Conservation (phyloP, 2,797 vertebrate genomes). For the Scyliorhinus canicula region DNA sequence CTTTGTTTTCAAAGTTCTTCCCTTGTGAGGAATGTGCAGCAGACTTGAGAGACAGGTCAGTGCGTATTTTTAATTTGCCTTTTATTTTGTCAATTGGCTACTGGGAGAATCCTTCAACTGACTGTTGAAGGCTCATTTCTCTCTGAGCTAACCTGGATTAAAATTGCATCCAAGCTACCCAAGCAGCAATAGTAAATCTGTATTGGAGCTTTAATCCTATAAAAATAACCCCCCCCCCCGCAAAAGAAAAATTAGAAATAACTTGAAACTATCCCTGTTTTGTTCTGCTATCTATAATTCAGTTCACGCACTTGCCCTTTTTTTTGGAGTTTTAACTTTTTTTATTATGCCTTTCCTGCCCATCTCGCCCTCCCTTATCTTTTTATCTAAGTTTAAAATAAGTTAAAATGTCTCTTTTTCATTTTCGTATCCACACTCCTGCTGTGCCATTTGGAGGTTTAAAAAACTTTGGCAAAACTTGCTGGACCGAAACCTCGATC, state of each 20-base stretch:
- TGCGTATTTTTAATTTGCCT: neutral
- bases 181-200: neutral
- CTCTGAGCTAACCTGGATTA: neutral
- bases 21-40: conserved; percentile 88
- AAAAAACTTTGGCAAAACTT: neutral
- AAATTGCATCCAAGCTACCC: neutral
- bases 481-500: neutral
- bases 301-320: neutral
- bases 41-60: conserved; percentile 78
- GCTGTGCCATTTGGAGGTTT: neutral
- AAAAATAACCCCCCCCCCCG: too few species aligned
- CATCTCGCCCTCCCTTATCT: neutral
- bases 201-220: neutral
- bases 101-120: neutral
- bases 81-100: neutral
- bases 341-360: neutral
- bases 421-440: neutral
- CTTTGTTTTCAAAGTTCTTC: conserved; percentile 88
- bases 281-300: neutral
- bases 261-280: neutral
- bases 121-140: neutral
- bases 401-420: neutral
- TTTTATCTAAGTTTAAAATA: neutral
- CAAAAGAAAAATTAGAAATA: neutral
- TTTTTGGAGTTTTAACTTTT: neutral